Percentiles rank a stretch among this genome's conserved stretches.
Evolutionary conservation across 2,888 invertebrate species (phyloP).

Genomic region (Eristalinus aeneus): DNA sequence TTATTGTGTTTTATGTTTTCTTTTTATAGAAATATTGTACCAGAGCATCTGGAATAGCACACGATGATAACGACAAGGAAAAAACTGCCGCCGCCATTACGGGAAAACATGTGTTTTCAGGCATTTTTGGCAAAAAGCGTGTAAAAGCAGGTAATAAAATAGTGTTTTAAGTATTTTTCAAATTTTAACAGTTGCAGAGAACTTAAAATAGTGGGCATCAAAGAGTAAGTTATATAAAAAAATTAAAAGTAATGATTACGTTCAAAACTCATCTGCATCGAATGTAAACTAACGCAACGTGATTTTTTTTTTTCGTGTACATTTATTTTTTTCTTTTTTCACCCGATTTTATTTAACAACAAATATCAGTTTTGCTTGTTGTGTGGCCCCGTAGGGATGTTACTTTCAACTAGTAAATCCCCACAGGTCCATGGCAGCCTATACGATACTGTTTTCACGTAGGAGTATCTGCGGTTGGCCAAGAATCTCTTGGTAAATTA

Average conservation of each 20-base stretch:
- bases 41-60: conserved; percentile 69
- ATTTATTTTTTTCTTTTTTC: conserved; percentile 32
- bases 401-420: conserved; percentile 79
- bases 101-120: conserved; percentile 77
- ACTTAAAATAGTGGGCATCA: conserved; percentile 4
- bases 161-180: conserved; percentile 1
- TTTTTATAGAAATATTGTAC: conserved; percentile 75
- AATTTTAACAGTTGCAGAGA: conserved; percentile 36
- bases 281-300: neutral
- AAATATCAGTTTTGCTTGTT: conserved; percentile 76
- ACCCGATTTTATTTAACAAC: conserved; percentile 10
- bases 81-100: conserved; percentile 77
- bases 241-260: neutral
- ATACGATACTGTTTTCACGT: conserved; percentile 95
- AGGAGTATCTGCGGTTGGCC: conserved; percentile 84
- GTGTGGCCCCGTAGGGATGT: conserved; percentile 79
- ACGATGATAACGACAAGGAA: conserved; percentile 73
- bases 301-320: conserved; percentile 37
- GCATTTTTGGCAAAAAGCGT: conserved; percentile 79
- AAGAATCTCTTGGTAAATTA: conserved; percentile 84
- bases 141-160: conserved; percentile 72
- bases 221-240: conserved; percentile 41
- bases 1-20: neutral
- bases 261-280: conserved; percentile 10
- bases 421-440: conserved; percentile 79